A percentile compares a stretch with the other conserved stretches of the same genome.
These are phyloP conservation scores for Onychostoma macrolepis DNA, from an alignment of 2,113 vertebrate species.

Conservation along the genomic window DNA sequence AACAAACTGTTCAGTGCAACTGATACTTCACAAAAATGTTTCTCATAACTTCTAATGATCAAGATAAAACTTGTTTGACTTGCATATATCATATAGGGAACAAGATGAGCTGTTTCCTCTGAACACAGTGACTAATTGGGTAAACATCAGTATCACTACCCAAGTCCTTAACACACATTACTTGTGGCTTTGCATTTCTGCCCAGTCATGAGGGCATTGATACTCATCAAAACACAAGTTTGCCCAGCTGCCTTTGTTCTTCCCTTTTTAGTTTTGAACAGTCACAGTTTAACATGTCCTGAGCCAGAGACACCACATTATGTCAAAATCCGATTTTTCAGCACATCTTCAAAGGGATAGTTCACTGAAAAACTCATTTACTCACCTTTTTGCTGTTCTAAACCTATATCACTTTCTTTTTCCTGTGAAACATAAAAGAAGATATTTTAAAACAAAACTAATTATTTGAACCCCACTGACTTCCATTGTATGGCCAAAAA, in stretches of 20 bases:
- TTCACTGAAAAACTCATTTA: not conserved
- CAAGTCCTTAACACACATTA: not conserved
- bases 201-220: not conserved
- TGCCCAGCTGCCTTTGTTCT: not conserved
- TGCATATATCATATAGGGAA: slow-evolving; percentile 11
- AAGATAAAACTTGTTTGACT: not conserved
- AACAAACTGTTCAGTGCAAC: not conserved
- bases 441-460: not conserved
- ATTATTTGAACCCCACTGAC: not conserved
- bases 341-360: not conserved
- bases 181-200: slow-evolving; percentile 40
- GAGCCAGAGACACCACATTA: not conserved
- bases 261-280: not conserved
- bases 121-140: slow-evolving; percentile 20
- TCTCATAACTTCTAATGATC: not conserved
- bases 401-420: not conserved
- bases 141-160: slow-evolving; percentile 22
- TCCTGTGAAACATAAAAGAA: not conserved
- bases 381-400: not conserved
- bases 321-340: not conserved
- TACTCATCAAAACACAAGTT: not conserved
- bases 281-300: not conserved
- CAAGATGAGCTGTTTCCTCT: slow-evolving; percentile 32
- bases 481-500: not conserved
- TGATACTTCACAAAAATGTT: not conserved